Conservation (phyloP, 2,113 vertebrate genomes). For the Crotalus helleri region DNA sequence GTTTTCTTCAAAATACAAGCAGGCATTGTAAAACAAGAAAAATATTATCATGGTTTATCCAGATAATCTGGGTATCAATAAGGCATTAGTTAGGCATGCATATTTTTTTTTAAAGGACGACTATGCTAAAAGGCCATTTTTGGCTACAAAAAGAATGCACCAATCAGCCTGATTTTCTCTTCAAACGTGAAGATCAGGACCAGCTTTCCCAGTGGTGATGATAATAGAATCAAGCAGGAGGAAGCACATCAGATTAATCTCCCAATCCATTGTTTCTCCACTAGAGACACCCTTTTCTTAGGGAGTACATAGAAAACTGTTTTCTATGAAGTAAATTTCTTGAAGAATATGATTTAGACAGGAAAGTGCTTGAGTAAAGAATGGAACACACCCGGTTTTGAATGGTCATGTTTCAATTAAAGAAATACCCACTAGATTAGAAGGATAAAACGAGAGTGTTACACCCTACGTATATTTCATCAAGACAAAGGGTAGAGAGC, state of each 20-base stretch:
- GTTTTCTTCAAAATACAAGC: background rate
- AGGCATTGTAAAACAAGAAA: background rate
- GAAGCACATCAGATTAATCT: background rate
- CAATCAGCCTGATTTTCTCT: background rate
- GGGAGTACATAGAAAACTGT: background rate
- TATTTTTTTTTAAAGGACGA: background rate
- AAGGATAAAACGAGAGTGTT: too few species aligned
- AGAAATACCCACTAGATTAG: too few species aligned
- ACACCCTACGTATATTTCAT: too few species aligned
- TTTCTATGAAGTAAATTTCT: background rate
- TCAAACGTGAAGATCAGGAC: background rate
- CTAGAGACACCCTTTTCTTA: background rate
- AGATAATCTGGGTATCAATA: background rate
- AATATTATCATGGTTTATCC: background rate
- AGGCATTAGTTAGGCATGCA: background rate
- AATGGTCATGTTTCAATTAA: too few species aligned
- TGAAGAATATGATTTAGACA: background rate
- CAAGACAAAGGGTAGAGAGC: too few species aligned
- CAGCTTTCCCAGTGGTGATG: too few species aligned
- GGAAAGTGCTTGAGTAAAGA: too few species aligned
- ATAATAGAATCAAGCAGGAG: background rate
- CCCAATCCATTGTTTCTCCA: background rate
- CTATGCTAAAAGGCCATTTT: background rate
- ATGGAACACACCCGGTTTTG: too few species aligned
- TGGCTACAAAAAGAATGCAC: background rate